Evolutionary conservation across 1,140 invertebrate species (phyloP).

Genomic region (Hermetia illucens): DNA sequence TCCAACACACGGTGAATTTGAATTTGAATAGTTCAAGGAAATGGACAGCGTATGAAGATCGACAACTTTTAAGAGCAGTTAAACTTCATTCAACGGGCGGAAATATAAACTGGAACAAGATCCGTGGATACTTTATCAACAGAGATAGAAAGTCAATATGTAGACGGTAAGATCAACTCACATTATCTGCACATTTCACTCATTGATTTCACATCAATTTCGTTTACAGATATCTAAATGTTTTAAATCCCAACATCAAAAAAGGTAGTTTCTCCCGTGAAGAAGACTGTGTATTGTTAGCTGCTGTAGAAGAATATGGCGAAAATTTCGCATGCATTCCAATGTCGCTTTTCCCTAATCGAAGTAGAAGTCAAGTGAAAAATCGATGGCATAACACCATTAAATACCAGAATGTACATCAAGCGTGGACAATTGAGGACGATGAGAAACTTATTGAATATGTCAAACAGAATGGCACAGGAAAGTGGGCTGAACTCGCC

Average conservation of each 20-base stretch:
- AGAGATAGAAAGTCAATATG: too few species aligned
- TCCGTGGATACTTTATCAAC: too few species aligned
- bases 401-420: slow-evolving; percentile 22
- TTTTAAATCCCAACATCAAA: slow-evolving; percentile 23
- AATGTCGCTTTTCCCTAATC: slow-evolving; percentile 33
- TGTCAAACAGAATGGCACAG: slow-evolving; percentile 21
- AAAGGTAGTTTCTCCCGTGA: slow-evolving; percentile 43
- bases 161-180: too few species aligned
- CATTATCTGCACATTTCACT: too few species aligned
- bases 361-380: slow-evolving; percentile 37
- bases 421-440: slow-evolving; percentile 32
- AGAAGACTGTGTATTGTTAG: slow-evolving; percentile 44
- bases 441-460: slow-evolving; percentile 30
- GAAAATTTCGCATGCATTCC: slow-evolving; percentile 38
- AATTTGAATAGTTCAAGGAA: too few species aligned
- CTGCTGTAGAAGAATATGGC: slow-evolving; percentile 44
- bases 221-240: too few species aligned
- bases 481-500: slow-evolving; percentile 33
- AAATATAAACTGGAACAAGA: too few species aligned
- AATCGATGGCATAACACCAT: slow-evolving; percentile 34
- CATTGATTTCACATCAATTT: too few species aligned
- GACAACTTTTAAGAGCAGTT: too few species aligned
- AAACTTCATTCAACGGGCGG: too few species aligned
- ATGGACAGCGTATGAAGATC: too few species aligned
- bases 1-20: neutral